Evolutionary conservation across 2,113 vertebrate species (phyloP).

Genomic region (Montifringilla adamsi): DNA sequence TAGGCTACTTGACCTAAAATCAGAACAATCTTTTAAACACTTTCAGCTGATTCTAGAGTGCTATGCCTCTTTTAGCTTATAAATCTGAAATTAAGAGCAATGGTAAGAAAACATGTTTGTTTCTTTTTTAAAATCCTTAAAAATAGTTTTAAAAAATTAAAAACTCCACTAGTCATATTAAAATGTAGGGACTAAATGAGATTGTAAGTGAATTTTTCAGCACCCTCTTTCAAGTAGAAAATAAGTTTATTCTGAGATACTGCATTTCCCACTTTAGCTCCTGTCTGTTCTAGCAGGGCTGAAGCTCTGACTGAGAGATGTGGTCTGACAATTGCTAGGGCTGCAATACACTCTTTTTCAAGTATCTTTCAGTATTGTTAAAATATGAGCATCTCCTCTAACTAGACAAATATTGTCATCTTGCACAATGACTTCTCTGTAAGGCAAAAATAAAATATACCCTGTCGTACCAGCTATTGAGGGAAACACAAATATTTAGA

Average conservation of each 20-base stretch:
- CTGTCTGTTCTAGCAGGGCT: constrained; percentile 24
- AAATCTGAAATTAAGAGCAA: not conserved
- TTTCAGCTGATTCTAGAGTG: not conserved
- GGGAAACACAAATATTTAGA: not conserved
- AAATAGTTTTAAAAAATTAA: not conserved
- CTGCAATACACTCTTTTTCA: not conserved
- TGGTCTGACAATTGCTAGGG: constrained; percentile 31
- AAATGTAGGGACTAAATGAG: not conserved
- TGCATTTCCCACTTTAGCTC: constrained; percentile 7
- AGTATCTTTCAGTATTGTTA: not conserved
- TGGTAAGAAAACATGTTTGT: not conserved
- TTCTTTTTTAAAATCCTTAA: not conserved
- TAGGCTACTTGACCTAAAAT: not conserved
- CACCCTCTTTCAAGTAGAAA: not conserved
- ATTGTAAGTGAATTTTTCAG: not conserved
- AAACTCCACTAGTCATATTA: not conserved
- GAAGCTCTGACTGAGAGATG: constrained; percentile 31
- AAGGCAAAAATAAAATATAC: not conserved
- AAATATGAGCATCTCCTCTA: not conserved
- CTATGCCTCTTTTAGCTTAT: not conserved
- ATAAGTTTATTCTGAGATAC: constrained; percentile 12
- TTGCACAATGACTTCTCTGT: not conserved
- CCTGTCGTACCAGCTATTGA: not conserved
- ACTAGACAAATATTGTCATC: not conserved
- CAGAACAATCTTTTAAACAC: not conserved